phyloP scores from a whole-genome alignment of 2,888 invertebrate species.

The Lochmaea crataegi region DNA sequence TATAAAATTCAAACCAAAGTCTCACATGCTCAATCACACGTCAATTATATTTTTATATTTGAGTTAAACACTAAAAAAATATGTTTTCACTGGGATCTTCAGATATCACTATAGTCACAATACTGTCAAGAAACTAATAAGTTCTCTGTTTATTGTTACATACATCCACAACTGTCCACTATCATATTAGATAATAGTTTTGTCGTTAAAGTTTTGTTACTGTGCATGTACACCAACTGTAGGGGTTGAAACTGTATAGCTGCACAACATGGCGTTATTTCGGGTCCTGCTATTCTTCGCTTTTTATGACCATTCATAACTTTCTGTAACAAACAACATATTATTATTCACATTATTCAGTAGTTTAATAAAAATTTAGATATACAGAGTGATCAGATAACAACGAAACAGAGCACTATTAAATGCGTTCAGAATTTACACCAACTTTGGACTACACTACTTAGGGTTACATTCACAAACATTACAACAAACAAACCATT shows the following conservation, averaged over 20 bases:
- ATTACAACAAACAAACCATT: no score
- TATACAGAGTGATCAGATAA: no score
- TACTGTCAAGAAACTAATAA: slow-evolving; percentile 42
- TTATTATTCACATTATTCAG: not conserved
- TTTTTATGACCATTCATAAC: slow-evolving; percentile 71
- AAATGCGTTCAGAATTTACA: no score
- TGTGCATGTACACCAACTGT: slow-evolving; percentile 83
- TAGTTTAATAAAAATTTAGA: not conserved
- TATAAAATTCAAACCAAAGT: not conserved
- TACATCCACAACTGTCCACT: slow-evolving; percentile 91
- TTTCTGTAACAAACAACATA: slow-evolving; percentile 71
- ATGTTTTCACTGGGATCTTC: slow-evolving; percentile 35
- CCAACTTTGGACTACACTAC: no score
- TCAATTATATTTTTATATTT: slow-evolving; percentile 7
- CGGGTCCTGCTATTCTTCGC: slow-evolving; percentile 64
- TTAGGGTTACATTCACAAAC: no score
- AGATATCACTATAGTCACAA: slow-evolving; percentile 47
- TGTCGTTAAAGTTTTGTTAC: slow-evolving; percentile 81
- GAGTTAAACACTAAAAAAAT: not conserved
- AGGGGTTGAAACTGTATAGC: slow-evolving; percentile 85
- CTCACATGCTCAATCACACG: slow-evolving; percentile 1
- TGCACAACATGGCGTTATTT: slow-evolving; percentile 87
- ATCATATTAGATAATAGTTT: slow-evolving; percentile 90
- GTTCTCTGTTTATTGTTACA: slow-evolving; percentile 65
- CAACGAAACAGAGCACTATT: no score